Base-by-base conservation (phyloP, 2,888 invertebrate genomes). In the Drosophila antonietae region DNA sequence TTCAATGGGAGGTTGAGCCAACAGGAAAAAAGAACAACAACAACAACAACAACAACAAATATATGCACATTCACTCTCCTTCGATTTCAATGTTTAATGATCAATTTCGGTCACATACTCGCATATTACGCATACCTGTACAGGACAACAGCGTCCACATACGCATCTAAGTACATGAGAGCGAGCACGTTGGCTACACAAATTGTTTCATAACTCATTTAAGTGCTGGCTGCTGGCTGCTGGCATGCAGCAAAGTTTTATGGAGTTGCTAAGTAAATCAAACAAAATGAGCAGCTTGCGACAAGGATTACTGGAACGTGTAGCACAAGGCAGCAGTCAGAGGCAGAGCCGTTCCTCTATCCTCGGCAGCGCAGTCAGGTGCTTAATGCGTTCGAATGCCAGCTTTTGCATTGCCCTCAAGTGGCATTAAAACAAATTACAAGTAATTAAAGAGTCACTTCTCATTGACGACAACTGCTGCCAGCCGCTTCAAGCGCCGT, bases 361-460 rank as follows among this genome's bases (percentile, higher is more conserved):
- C 52, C 58, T 59, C 56, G 35, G 8, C 56, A n/a, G 14, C 20
- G 51, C 56, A 47, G 31, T 43, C 51, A 47, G 70, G 58, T 52
- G 51, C 81, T 73, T 88, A 85, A 80, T 80, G 72, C 69, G 67
- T 68, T 67, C 68, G 39, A 67, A 67, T 68, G 69, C 37, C 44
- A 60, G 57, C 68, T 68, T 73, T 71, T 80, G 64, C 72, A 75
- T 78, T 68, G 58, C 75, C 70, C 79, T 76, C 88, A 89, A 89
- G 89, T 88, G 83, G 88, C 81, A 85, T 89, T 86, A 88, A 83
- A 88, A 88, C 88, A 88, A 86, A 88, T 86, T 89, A 86, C 89
- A 86, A 86, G 83, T 88, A 86, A 86, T 89, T 86, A 89, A 85
- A 72, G 77, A 79, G 75, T 73, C 73, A 72, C 74, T 75, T 74